A percentile compares a stretch with the other conserved stretches of the same genome.
phyloP scores from a whole-genome alignment of 2,797 vertebrate genomes.

The Brotula barbata region DNA sequence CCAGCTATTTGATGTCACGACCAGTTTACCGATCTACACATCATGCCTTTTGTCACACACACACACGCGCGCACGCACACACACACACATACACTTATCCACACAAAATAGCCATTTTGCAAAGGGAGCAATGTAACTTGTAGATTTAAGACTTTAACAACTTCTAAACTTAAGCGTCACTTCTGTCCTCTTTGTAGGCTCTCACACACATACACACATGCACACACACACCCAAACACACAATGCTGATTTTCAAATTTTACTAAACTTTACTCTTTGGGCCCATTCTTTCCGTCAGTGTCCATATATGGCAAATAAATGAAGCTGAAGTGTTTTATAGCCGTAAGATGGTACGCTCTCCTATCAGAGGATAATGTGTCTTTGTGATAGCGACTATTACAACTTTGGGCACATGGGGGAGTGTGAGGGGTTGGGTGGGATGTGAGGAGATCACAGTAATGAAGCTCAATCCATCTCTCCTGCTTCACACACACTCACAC shows the following conservation, averaged over 20 bases:
- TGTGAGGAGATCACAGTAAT: constrained; percentile 61
- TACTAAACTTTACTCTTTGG: constrained; percentile 57
- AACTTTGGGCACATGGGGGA: constrained; percentile 66
- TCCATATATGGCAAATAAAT: constrained; percentile 68
- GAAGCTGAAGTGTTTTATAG: constrained; percentile 69
- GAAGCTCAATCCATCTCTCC: constrained; percentile 66
- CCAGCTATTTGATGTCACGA: constrained; percentile 53
- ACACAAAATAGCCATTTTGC: constrained; percentile 37
- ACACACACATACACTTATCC: constrained; percentile 14
- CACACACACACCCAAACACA: constrained; percentile 5
- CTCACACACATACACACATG: too few relatives aligned
- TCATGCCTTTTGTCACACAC: constrained; percentile 13
- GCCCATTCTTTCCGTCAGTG: constrained; percentile 69
- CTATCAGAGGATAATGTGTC: constrained; percentile 71
- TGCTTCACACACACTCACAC: constrained; percentile 21
- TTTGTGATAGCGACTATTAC: constrained; percentile 71
- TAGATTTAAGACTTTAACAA: background rate
- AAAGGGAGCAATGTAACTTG: background rate
- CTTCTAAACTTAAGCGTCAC: constrained; percentile 6
- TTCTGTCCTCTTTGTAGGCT: constrained; percentile 13
- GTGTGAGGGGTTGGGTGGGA: constrained; percentile 38
- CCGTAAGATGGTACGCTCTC: constrained; percentile 60
- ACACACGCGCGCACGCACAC: constrained; percentile 8
- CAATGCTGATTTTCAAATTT: constrained; percentile 60
- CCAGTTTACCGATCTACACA: constrained; percentile 15